Evolutionary conservation across 2,113 vertebrate species (phyloP).

Genomic region (Nerophis ophidion): DNA sequence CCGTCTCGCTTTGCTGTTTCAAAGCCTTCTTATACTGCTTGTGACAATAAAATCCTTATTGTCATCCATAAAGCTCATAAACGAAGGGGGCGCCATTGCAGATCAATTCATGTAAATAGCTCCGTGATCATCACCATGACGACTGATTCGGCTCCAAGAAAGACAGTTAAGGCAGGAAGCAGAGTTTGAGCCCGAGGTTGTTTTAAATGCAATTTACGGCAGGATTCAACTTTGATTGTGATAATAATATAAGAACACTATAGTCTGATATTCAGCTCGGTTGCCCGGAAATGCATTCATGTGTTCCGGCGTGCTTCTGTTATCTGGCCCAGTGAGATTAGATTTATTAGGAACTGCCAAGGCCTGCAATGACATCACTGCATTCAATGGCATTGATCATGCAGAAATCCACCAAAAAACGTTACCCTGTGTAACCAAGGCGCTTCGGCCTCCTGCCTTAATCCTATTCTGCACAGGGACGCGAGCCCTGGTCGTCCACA

Average conservation of each 20-base stretch:
- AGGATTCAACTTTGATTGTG: constrained; percentile 3
- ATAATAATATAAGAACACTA: constrained; percentile 7
- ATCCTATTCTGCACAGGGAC: too few relatives aligned
- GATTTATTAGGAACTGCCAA: not conserved
- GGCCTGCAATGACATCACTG: constrained; percentile 3
- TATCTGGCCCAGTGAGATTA: not conserved
- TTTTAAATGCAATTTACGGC: constrained; percentile 10
- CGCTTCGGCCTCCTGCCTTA: too few relatives aligned
- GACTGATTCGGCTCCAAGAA: constrained; percentile 1
- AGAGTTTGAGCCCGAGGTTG: not conserved
- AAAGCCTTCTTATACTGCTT: constrained; percentile 2
- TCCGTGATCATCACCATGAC: not conserved
- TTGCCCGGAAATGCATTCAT: constrained; percentile 6
- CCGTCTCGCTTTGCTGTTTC: not conserved
- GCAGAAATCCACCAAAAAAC: not conserved
- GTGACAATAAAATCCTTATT: constrained; percentile 8
- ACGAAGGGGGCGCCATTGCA: not conserved
- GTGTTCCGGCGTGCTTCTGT: constrained; percentile 3
- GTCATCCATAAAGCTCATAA: not conserved
- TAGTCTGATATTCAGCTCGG: constrained; percentile 11
- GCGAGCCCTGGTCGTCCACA: too few relatives aligned
- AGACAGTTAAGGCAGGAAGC: not conserved
- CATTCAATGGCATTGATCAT: not conserved
- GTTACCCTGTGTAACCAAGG: too few relatives aligned
- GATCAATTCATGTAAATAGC: constrained; percentile 5